Percentiles rank a stretch among this genome's conserved stretches.
Conservation (phyloP, 2,113 vertebrate genomes). For the Parus major region DNA sequence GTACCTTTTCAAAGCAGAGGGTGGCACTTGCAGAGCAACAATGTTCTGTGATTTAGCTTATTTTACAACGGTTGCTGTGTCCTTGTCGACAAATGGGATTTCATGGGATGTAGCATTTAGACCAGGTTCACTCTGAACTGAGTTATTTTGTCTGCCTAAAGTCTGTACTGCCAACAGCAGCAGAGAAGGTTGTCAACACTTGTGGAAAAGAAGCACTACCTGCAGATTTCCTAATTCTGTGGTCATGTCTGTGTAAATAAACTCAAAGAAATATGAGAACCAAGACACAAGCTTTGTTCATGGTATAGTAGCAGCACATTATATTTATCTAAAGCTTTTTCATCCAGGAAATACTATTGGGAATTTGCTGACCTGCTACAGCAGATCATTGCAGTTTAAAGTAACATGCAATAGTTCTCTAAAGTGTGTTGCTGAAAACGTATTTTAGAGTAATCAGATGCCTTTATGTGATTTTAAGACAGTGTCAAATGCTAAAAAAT, state of each 20-base stretch:
- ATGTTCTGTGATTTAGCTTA: background rate
- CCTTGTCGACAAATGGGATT: background rate
- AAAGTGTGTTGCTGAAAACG: background rate
- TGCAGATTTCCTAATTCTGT: background rate
- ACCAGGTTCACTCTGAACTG: background rate
- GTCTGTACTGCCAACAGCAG: background rate
- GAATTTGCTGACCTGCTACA: background rate
- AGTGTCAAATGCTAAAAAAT: background rate
- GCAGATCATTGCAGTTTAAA: background rate
- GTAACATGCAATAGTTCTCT: background rate
- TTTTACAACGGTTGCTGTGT: background rate
- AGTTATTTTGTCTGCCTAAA: background rate
- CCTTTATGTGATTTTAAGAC: background rate
- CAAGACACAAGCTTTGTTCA: background rate
- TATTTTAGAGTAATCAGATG: background rate
- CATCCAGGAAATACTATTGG: background rate
- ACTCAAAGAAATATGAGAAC: background rate
- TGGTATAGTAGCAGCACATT: background rate
- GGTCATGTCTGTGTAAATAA: background rate
- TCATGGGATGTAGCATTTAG: background rate
- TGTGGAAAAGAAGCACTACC: background rate
- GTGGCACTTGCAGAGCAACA: slow-evolving; percentile 66
- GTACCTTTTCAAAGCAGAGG: slow-evolving; percentile 52
- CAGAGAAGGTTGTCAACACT: background rate
- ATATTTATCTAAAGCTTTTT: background rate